Evolutionary conservation across 2,113 vertebrate genomes (phyloP), one percentile per base, ranked within the genome.

Genomic region (Microtus richardsoni): DNA sequence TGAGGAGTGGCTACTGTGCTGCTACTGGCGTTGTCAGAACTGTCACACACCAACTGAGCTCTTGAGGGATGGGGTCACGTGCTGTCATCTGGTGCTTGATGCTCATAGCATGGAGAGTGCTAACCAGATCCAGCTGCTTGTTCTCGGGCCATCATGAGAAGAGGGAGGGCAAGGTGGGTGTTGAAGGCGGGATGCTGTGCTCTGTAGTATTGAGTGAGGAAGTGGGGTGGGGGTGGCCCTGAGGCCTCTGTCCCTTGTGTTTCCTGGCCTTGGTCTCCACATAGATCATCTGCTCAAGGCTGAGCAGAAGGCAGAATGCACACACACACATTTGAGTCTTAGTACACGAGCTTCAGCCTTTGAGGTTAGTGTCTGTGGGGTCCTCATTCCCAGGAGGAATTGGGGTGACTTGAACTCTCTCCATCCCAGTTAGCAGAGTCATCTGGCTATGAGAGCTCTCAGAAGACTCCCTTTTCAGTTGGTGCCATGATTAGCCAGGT

Each of bases 21-120:
- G 22, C 26, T 16, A 0, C n/a, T 91, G 82, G 66, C 19, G 0
- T 68, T 68, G 44, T 33, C 9, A 62, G 52, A 22, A 19, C 68
- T 36, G 74, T 78, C 21, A 2, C 3, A 22, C 1, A 1, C 21
- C 10, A 2, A 4, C 62, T 2, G 77, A 88, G 60, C 36, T 39
- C 22, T 75, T 30, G 77, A 33, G 39, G 33, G 26, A 30, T 7
- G 5, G 7, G 62, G 2, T 21, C 2, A 0, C 1, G 1, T 2
- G 5, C 7, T 14, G 36, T 33, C 49, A 6, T 47, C n/a, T 22
- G 64, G 54, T 47, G 7, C 62, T 28, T 62, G 44, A 22, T 7
- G 13, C 5, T 30, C 47, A 44, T 9, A 58, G 64, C 0, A 3
- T n/a, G 73, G 73, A 83, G 26, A 11, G 36, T 12, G 30, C 7